Evolutionary conservation across 2,888 invertebrate species (phyloP).

Genomic region (Aphidius colemani): DNA sequence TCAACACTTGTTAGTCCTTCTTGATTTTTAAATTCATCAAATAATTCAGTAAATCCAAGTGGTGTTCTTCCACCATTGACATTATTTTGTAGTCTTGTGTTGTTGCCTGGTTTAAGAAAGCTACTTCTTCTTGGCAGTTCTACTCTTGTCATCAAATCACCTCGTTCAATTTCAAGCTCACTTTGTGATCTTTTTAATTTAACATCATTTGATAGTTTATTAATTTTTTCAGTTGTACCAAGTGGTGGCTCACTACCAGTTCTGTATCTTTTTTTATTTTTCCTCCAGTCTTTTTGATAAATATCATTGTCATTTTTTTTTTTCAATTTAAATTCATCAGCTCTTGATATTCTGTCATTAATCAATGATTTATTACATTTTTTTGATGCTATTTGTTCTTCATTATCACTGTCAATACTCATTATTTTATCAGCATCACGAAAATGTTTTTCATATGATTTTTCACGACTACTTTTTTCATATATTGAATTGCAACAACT

Average conservation of each 20-base stretch:
- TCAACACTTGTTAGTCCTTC: constrained; percentile 88
- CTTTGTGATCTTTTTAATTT: constrained; percentile 62
- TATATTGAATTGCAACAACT: constrained; percentile 39
- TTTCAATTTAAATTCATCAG: constrained; percentile 45
- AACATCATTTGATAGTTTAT: constrained; percentile 43
- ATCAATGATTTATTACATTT: constrained; percentile 10
- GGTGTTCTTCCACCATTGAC: constrained; percentile 72
- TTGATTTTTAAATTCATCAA: constrained; percentile 84
- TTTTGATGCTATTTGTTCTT: constrained; percentile 21
- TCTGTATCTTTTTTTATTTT: constrained; percentile 47
- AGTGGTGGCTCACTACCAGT: constrained; percentile 56
- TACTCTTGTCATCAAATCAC: constrained; percentile 83
- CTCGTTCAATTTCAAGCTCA: constrained; percentile 66
- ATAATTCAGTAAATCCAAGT: constrained; percentile 83
- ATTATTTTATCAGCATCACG: constrained; percentile 53
- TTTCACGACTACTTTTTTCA: constrained; percentile 28
- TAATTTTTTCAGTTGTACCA: constrained; percentile 44
- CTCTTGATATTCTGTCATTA: constrained; percentile 40
- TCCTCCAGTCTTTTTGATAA: constrained; percentile 32
- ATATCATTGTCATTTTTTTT: constrained; percentile 26
- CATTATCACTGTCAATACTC: constrained; percentile 43
- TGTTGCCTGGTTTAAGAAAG: constrained; percentile 77
- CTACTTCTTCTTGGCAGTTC: constrained; percentile 85
- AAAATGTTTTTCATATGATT: constrained; percentile 45
- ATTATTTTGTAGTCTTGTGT: constrained; percentile 71